Evolutionary conservation across 2,113 vertebrate genomes (phyloP).

Genomic region (Ptilorrhoa leucosticta): DNA sequence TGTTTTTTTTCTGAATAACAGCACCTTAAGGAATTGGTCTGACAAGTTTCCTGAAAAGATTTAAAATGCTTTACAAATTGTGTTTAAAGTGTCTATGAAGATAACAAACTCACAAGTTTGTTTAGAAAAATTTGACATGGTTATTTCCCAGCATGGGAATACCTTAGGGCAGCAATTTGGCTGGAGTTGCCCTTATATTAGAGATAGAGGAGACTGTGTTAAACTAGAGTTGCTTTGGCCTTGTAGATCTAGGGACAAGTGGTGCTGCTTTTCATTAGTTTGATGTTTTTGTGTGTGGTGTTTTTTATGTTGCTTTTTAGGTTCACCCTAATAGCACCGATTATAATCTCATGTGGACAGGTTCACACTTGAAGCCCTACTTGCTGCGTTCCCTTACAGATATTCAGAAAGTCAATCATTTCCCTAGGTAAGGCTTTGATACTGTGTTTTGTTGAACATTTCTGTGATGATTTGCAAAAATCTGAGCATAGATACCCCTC

Average conservation of each 20-base stretch:
- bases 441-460: not conserved
- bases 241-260: not conserved
- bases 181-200: not conserved
- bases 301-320: slow-evolving; percentile 63
- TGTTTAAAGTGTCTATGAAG: not conserved
- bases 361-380: slow-evolving; percentile 93
- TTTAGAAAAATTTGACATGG: not conserved
- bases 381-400: slow-evolving; percentile 87
- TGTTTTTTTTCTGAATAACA: not conserved
- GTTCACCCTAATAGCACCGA: slow-evolving; percentile 90
- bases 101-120: not conserved
- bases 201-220: not conserved
- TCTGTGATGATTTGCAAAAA: not conserved
- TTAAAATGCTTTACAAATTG: not conserved
- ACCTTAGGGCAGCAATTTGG: not conserved
- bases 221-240: not conserved
- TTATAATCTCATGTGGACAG: slow-evolving; percentile 99
- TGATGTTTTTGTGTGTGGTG: not conserved
- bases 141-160: not conserved
- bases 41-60: not conserved
- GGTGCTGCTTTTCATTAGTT: not conserved
- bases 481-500: not conserved
- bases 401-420: slow-evolving; percentile 98
- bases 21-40: not conserved
- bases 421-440: slow-evolving; percentile 82